A percentile compares a stretch with the other conserved stretches of the same genome.
Evolutionary conservation across 2,888 invertebrate genomes (phyloP).

Genomic region (Diploptera punctata): DNA sequence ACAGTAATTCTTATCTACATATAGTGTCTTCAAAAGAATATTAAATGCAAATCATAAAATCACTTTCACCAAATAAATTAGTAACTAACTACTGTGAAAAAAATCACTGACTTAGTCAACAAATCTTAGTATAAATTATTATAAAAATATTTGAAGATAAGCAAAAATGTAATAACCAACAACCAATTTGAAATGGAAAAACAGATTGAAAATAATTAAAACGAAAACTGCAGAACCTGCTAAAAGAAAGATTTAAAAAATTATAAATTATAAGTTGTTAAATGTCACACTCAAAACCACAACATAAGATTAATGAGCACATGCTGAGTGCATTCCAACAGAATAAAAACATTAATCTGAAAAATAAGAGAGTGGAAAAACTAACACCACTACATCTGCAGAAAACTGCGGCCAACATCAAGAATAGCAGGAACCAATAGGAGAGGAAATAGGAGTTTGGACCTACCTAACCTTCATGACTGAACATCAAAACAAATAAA

Average conservation of each 20-base stretch:
- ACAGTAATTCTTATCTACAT: too few relatives aligned
- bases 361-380: neutral
- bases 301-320: neutral
- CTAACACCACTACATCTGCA: conserved; percentile 18
- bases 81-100: neutral
- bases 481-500: too few relatives aligned
- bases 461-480: too few relatives aligned
- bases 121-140: neutral
- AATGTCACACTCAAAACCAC: neutral
- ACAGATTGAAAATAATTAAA: neutral
- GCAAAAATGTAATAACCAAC: neutral
- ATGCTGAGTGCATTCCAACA: neutral
- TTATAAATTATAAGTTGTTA: neutral
- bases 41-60: neutral
- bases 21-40: too few relatives aligned
- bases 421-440: neutral
- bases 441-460: neutral
- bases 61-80: conserved; percentile 3
- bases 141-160: neutral
- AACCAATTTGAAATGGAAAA: neutral
- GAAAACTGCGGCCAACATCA: conserved; percentile 19
- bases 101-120: neutral
- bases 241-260: neutral
- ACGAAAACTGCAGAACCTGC: neutral
- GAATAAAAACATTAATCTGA: too few relatives aligned